phyloP scores from a whole-genome alignment of 2,888 invertebrate genomes.

The Yponomeuta cagnagella region DNA sequence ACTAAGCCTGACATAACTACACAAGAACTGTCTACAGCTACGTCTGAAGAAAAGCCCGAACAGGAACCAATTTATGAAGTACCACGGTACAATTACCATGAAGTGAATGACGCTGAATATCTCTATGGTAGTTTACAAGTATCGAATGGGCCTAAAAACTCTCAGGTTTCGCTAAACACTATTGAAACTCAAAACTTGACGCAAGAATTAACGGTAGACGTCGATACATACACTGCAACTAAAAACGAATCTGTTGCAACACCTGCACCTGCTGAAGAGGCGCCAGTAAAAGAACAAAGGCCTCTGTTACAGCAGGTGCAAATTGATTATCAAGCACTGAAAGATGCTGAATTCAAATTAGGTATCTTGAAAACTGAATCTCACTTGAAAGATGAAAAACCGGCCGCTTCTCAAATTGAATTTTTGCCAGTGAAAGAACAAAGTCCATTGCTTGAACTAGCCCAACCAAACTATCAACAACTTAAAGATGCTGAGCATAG shows the following conservation, averaged over 20 bases:
- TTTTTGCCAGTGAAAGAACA: background rate
- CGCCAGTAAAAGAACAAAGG: background rate
- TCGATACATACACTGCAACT: background rate
- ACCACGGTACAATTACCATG: constrained; percentile 40
- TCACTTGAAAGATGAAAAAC: background rate
- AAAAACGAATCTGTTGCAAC: background rate
- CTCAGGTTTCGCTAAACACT: background rate
- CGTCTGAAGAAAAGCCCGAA: background rate
- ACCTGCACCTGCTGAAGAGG: background rate
- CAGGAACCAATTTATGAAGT: constrained; percentile 28
- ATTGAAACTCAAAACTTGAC: background rate
- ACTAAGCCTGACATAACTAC: background rate
- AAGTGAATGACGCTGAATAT: constrained; percentile 44
- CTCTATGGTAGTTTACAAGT: constrained; percentile 27
- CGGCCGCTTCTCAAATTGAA: background rate
- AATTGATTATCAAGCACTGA: constrained; percentile 41
- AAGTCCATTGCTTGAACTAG: background rate
- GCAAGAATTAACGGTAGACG: background rate
- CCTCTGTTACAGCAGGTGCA: constrained; percentile 19
- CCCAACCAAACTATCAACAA: constrained; percentile 32
- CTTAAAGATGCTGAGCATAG: constrained; percentile 36
- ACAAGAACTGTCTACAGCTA: background rate
- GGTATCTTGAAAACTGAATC: background rate
- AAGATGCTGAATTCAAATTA: constrained; percentile 33
- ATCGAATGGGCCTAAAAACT: constrained; percentile 14